Percentiles rank a stretch among this genome's conserved stretches.
These are phyloP conservation scores for Cyclopterus lumpus DNA, from an alignment of 2,797 vertebrate genomes.

Conservation along the genomic window DNA sequence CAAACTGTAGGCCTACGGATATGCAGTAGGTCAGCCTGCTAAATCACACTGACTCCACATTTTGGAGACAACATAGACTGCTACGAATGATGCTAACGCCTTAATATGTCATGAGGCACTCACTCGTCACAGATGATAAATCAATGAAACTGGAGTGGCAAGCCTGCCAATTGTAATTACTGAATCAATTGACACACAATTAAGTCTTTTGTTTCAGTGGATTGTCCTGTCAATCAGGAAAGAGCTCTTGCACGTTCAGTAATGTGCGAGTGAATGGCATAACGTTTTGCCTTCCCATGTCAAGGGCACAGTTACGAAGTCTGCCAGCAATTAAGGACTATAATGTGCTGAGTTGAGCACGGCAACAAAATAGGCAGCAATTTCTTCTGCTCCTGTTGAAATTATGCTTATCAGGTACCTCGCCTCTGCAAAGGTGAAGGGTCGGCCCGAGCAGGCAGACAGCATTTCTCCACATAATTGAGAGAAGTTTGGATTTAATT, in stretches of 20 bases:
- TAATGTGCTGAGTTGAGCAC: conserved; percentile 75
- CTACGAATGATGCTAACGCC: conserved; percentile 10
- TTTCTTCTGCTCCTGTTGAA: conserved; percentile 89
- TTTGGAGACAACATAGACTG: conserved; percentile 17
- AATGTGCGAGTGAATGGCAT: conserved; percentile 65
- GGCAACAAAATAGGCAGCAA: conserved; percentile 84
- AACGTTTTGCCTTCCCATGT: conserved; percentile 72
- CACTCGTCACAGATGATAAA: conserved; percentile 65
- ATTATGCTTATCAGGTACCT: conserved; percentile 91
- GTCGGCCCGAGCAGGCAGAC: conserved; percentile 85
- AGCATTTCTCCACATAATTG: conserved; percentile 95
- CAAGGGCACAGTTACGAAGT: conserved; percentile 75
- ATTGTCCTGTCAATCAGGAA: conserved; percentile 78
- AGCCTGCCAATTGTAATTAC: conserved; percentile 80
- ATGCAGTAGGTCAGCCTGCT: background rate
- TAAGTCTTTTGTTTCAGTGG: conserved; percentile 80
- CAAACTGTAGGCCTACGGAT: background rate
- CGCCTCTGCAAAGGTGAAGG: conserved; percentile 89
- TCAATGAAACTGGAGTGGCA: conserved; percentile 69
- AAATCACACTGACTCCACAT: conserved; percentile 4
- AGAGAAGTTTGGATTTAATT: conserved; percentile 97
- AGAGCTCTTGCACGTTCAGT: conserved; percentile 47
- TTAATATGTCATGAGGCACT: conserved; percentile 63
- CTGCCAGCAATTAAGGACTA: conserved; percentile 77
- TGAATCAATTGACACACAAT: conserved; percentile 78